Conservation (phyloP, 2,888 invertebrate genomes). For the Epiperipatus broadwayi region DNA sequence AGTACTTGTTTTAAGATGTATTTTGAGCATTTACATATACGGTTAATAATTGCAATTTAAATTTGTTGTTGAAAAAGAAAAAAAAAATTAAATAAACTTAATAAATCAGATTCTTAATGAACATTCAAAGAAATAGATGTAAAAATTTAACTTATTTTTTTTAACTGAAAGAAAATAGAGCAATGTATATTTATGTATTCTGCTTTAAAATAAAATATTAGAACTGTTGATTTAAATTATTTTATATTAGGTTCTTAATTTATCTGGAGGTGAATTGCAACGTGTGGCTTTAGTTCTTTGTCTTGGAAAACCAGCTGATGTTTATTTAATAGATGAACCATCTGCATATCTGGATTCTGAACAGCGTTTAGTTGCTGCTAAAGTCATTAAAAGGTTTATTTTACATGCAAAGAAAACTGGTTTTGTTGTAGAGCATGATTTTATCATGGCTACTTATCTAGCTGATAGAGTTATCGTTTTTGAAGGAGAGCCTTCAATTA, state of each 20-base stretch:
- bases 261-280: constrained; percentile 98
- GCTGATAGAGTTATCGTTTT: constrained; percentile 97
- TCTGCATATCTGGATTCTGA: constrained; percentile 98
- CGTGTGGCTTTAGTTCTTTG: constrained; percentile 88
- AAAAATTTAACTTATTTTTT: too few species aligned
- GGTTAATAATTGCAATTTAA: too few species aligned
- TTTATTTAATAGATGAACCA: constrained; percentile 95
- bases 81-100: too few species aligned
- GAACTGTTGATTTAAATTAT: constrained; percentile 6
- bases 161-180: too few species aligned
- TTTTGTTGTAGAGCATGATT: constrained; percentile 98
- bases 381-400: constrained; percentile 92
- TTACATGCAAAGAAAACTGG: constrained; percentile 98
- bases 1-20: too few species aligned
- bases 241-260: constrained; percentile 47
- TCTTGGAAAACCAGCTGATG: constrained; percentile 94
- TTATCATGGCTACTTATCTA: constrained; percentile 98
- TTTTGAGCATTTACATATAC: too few species aligned
- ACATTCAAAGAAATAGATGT: too few species aligned
- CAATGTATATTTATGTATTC: background rate
- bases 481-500: constrained; percentile 75
- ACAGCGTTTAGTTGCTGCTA: constrained; percentile 96
- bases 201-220: background rate
- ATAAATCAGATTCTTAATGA: too few species aligned
- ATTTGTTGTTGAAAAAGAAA: too few species aligned